Evolutionary conservation across 1,140 invertebrate genomes (phyloP), one percentile per base, ranked within the genome.

Genomic region (Polypedilum vanderplanki): DNA sequence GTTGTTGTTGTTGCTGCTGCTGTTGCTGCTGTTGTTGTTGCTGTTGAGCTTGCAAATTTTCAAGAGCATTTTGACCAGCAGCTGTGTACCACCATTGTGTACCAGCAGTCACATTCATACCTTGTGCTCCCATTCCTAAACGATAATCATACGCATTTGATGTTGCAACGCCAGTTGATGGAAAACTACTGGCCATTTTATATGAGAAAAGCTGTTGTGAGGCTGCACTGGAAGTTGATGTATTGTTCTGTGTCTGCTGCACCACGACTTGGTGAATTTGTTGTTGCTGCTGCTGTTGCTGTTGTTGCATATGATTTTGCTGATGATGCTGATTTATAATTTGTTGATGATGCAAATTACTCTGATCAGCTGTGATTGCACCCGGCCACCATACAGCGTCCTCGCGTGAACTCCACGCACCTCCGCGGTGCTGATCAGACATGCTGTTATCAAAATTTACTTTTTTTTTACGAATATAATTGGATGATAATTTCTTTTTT

Each of bases 141-240:
- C 88, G 85, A 78, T 89, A 89, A 80, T 89, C 88, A 82, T 89
- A 89, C 75, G 84, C 82, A 75, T 79, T 79, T 40, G 79, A 76
- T 33, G 80, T 75, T 81, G 80, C 24, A 81, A 86, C 81, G 78
- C 84, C 80, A 74, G 81, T 79, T 80, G 81, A 83, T 77, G 87
- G 88, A 85, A 91, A 91, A 80, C 89, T 90, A 80, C 89, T 89
- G 80, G 90, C 89, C 90, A 93, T 92, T 86, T 93, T 93, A 84
- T 93, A 93, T 76, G 89, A 89, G 81, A 92, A 92, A 77, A 92
- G 85, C 81, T 92, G 91, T 80, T 92, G 90, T 74, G 88, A 87
- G 15, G 85, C 83, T 73, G 85, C 84, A 41, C 87, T 88, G 73
- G 88, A 84, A 12, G 86, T 86, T 74, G 86, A 87, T 77, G 85